These are phyloP conservation scores for Arrhopalites spinosus DNA, from an alignment of 2,888 invertebrate genomes.

Conservation along the genomic window DNA sequence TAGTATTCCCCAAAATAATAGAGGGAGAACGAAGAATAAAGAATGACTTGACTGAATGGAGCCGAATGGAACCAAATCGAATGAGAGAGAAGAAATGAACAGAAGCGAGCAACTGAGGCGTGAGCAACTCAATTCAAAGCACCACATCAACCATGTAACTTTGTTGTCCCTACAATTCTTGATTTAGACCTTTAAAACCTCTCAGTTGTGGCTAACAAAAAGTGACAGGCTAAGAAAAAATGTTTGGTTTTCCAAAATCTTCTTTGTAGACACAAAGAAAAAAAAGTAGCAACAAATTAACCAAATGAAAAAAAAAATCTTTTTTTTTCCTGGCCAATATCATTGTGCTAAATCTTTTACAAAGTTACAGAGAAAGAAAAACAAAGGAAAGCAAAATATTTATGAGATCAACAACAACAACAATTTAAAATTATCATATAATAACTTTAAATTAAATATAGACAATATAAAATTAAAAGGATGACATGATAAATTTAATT, in stretches of 20 bases:
- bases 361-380: no score
- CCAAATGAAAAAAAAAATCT: constrained; percentile 8
- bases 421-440: no score
- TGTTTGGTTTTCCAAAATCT: constrained; percentile 18
- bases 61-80: constrained; percentile 27
- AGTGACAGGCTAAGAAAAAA: constrained; percentile 15
- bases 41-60: constrained; percentile 30
- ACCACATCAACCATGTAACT: not conserved
- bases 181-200: constrained; percentile 9
- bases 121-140: constrained; percentile 11
- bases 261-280: not conserved
- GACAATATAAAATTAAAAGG: no score
- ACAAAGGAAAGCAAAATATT: no score
- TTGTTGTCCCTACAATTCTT: not conserved
- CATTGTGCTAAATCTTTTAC: no score
- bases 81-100: constrained; percentile 33
- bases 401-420: no score
- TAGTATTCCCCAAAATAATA: not conserved
- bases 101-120: constrained; percentile 33
- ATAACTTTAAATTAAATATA: no score
- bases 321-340: not conserved
- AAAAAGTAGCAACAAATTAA: constrained; percentile 16
- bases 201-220: constrained; percentile 15
- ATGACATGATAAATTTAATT: no score
- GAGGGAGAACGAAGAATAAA: constrained; percentile 13